These are phyloP conservation scores for Phyllostomus hastatus DNA, from an alignment of 2,113 vertebrate species.

Conservation along the genomic window DNA sequence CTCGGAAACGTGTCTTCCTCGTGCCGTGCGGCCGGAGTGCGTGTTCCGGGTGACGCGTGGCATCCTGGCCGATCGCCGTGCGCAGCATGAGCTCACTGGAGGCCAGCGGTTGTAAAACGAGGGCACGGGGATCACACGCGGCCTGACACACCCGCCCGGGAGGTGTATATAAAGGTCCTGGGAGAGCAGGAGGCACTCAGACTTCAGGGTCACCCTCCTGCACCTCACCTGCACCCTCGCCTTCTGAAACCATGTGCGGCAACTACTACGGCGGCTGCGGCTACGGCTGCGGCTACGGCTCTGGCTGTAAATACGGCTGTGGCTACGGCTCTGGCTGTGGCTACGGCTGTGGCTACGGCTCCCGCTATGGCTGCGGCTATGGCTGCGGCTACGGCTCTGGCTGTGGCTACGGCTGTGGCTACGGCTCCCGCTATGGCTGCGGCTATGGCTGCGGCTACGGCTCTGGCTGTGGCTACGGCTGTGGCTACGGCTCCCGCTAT, in stretches of 20 bases:
- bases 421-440: no score
- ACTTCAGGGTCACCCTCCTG: background rate
- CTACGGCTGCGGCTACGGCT: background rate
- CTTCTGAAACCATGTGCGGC: background rate
- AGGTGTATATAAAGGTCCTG: constrained; percentile 6
- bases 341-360: background rate
- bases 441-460: no score
- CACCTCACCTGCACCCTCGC: background rate
- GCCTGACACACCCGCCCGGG: background rate
- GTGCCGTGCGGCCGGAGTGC: background rate
- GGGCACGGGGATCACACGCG: background rate
- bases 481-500: background rate
- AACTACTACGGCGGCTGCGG: background rate
- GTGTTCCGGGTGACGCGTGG: no score
- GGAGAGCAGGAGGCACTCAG: background rate
- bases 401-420: no score
- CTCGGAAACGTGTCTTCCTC: background rate
- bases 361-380: background rate
- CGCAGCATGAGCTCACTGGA: background rate
- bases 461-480: background rate
- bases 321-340: background rate
- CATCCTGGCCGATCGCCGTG: background rate
- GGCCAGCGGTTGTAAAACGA: background rate
- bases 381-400: no score
- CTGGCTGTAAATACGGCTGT: background rate